Evolutionary conservation across 2,888 invertebrate species (phyloP).

Genomic region (Blastobasis lacticolella): DNA sequence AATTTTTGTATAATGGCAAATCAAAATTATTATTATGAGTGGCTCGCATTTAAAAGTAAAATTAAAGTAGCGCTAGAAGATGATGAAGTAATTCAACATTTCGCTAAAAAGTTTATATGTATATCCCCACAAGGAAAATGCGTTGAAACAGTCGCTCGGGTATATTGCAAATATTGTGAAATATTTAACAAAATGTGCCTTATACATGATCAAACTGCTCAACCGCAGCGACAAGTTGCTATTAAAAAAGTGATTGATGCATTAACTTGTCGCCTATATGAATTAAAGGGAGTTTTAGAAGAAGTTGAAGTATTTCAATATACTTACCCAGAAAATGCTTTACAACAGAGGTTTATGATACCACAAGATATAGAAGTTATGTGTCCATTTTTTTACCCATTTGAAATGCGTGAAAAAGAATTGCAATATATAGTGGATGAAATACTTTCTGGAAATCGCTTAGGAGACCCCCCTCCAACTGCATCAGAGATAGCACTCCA

Average conservation of each 20-base stretch:
- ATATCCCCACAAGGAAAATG: conserved; percentile 63
- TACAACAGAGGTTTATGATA: conserved; percentile 79
- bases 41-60: conserved; percentile 50
- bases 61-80: conserved; percentile 34
- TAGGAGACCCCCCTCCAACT: conserved; percentile 51
- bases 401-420: conserved; percentile 65
- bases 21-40: conserved; percentile 38
- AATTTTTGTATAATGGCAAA: conserved; percentile 2
- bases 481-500: conserved; percentile 41
- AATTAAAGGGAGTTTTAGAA: conserved; percentile 72
- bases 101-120: conserved; percentile 38
- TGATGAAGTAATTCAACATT: conserved; percentile 45
- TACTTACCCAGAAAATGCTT: conserved; percentile 82
- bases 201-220: conserved; percentile 76
- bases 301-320: conserved; percentile 75
- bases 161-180: conserved; percentile 68
- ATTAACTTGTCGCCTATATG: conserved; percentile 72
- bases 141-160: conserved; percentile 62
- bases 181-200: conserved; percentile 72
- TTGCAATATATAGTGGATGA: conserved; percentile 61
- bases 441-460: conserved; percentile 53
- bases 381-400: conserved; percentile 77
- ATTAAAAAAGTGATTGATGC: conserved; percentile 75
- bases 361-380: conserved; percentile 78
- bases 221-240: conserved; percentile 73